Evolutionary conservation across 2,113 vertebrate species (phyloP).

Genomic region (Hyaena hyaena): DNA sequence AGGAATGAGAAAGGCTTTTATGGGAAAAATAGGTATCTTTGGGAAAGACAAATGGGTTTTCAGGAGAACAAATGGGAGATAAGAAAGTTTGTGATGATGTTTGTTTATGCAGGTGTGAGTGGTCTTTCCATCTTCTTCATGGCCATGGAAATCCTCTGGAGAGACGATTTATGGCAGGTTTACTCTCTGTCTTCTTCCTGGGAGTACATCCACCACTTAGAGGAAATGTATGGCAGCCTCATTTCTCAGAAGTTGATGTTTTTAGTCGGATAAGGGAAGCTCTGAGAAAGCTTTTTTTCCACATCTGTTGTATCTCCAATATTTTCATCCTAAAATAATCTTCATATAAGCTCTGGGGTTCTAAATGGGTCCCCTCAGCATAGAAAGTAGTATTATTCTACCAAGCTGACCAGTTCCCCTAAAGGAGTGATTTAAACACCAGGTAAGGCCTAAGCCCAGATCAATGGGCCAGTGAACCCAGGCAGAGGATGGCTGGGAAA

Average conservation of each 20-base stretch:
- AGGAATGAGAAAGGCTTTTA: background rate
- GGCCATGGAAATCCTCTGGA: background rate
- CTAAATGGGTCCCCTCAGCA: background rate
- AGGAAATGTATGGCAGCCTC: background rate
- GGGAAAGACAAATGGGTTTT: background rate
- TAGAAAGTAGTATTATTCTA: background rate
- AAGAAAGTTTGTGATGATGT: conserved; percentile 1
- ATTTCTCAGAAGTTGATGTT: background rate
- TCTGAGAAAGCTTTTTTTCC: background rate
- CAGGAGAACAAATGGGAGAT: background rate
- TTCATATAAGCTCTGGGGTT: background rate
- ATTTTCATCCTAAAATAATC: background rate
- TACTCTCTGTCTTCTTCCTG: background rate
- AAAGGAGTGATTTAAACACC: background rate
- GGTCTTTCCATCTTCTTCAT: background rate
- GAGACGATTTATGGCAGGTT: background rate
- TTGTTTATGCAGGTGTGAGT: background rate
- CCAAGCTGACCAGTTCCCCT: background rate
- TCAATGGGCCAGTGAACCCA: background rate
- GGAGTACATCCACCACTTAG: background rate
- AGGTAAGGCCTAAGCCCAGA: background rate
- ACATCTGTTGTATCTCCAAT: background rate
- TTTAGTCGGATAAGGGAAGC: background rate
- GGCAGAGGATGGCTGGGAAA: background rate
- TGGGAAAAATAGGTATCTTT: background rate